Base-by-base conservation (phyloP, 37 sponge, comb jelly and placozoan species). In the Lycopodina hypogea region DNA sequence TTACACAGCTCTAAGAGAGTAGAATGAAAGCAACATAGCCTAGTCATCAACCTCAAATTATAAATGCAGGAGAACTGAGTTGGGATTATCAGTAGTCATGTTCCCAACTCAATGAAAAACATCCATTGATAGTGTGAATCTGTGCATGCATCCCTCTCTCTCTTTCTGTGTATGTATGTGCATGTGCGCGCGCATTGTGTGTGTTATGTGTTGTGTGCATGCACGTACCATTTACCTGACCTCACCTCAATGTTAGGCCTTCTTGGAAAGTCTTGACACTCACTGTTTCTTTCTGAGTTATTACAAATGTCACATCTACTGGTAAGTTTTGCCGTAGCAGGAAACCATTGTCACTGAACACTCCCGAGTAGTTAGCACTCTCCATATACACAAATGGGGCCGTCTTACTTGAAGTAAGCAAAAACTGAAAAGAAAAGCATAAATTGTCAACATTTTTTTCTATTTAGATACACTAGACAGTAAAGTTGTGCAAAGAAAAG, bases 341-440 rank as follows among this genome's bases (percentile, higher is more conserved):
- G 72, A 89, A 88, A 40, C 86, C 90, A 72, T 92, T 92, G 52
- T 92, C 89, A 82, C 93, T 92, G 92, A 92, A 92, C 45, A 78
- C 69, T 28, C 92, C 92, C 74, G 51, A 1, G n/a, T 86, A 39
- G 28, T 8, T 55, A 6, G 37, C 29, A 52, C 60, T 75, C 32
- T 72, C 65, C 59, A 93, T 63, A n/a, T 78, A 82, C 19, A 93
- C 90, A 89, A 71, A 93, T 4, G 90, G 90, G 70, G 93, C 93
- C 29, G 78, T 82, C 48, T 80, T 83, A 24, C 22, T 22, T 6
- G 86, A 76, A 38, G 61, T 60, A 36, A 92, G 53, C 1, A 52
- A 23, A 37, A 92, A 88, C 93, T 85, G 73, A 7, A 56, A 3
- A 9, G 48, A 55, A 74, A 26, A 72, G 73, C 2, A 71, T 6